Evolutionary conservation across 2,888 invertebrate species (phyloP).

Genomic region (Orchesellides sinensis): DNA sequence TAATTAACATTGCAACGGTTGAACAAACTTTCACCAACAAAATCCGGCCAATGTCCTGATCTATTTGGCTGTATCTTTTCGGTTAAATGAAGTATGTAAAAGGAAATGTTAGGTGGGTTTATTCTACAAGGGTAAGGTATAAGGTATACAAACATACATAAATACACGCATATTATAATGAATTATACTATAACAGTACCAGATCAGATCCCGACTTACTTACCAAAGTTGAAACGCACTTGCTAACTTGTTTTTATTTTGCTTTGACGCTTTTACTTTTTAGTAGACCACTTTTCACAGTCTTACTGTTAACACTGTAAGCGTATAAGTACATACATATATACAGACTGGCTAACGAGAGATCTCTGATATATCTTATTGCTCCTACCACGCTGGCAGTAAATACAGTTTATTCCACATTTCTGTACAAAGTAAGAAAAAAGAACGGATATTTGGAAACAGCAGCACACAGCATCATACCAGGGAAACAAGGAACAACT

Average conservation of each 20-base stretch:
- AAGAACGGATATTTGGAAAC: no score
- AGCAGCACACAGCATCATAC: no score
- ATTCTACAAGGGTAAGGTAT: not conserved
- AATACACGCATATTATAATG: not conserved
- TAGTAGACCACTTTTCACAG: not conserved
- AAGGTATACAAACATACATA: not conserved
- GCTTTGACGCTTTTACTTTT: constrained; percentile 70
- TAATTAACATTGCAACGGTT: constrained; percentile 75
- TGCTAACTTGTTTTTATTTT: constrained; percentile 70
- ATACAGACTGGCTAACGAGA: not conserved
- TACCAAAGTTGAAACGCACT: constrained; percentile 1
- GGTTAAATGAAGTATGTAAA: constrained; percentile 22
- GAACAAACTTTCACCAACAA: constrained; percentile 74
- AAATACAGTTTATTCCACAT: no score
- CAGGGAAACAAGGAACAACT: not conserved
- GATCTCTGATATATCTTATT: not conserved
- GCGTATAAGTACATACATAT: not conserved
- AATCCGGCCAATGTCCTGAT: constrained; percentile 28
- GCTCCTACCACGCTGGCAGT: no score
- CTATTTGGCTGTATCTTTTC: constrained; percentile 23
- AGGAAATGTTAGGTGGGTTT: constrained; percentile 1
- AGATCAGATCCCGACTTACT: not conserved
- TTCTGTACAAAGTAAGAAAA: no score
- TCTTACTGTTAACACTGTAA: not conserved
- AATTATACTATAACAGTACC: not conserved